Percentiles rank a stretch among this genome's conserved stretches.
phyloP scores from a whole-genome alignment of 2,888 invertebrate species.

The Ectemnius lituratus region DNA sequence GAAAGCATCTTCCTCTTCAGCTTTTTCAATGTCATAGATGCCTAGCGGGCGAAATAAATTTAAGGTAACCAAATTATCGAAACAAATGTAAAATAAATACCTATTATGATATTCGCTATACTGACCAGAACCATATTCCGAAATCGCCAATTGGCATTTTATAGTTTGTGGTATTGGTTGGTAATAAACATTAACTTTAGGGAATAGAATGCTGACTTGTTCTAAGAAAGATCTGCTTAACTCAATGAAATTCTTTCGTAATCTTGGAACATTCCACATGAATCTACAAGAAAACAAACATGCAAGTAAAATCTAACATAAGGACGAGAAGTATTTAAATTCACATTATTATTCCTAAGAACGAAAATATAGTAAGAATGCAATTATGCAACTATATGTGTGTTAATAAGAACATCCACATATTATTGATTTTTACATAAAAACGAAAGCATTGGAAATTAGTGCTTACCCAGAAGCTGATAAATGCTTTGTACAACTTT shows the following conservation, averaged over 20 bases:
- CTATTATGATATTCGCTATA: constrained; percentile 36
- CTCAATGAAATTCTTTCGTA: constrained; percentile 83
- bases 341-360: no score
- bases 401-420: not conserved
- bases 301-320: not conserved
- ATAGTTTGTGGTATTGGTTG: constrained; percentile 69
- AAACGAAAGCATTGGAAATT: constrained; percentile 15
- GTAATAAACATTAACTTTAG: constrained; percentile 77
- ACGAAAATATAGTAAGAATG: not conserved
- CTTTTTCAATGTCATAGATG: constrained; percentile 76
- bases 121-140: constrained; percentile 81
- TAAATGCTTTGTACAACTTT: constrained; percentile 51
- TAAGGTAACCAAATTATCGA: not conserved
- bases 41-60: constrained; percentile 53
- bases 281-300: constrained; percentile 79
- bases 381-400: not conserved
- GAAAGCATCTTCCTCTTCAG: constrained; percentile 71
- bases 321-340: not conserved
- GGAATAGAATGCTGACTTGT: constrained; percentile 80
- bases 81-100: no score
- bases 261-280: constrained; percentile 84
- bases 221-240: constrained; percentile 82
- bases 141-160: constrained; percentile 83
- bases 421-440: constrained; percentile 15
- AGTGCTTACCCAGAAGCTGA: constrained; percentile 51